Base-by-base conservation (phyloP, 2,113 vertebrate genomes). In the Chamaea fasciata region DNA sequence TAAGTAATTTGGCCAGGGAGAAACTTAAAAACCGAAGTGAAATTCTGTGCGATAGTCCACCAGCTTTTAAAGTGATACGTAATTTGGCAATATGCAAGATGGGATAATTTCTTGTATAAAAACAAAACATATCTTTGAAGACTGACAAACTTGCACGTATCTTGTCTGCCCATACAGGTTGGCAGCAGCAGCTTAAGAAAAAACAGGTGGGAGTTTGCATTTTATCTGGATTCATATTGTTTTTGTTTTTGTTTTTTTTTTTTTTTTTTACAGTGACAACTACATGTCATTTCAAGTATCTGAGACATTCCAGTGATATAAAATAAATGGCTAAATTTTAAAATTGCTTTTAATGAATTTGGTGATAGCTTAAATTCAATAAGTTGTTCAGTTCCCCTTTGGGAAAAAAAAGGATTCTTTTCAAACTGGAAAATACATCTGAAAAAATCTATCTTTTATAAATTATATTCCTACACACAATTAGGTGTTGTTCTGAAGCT, bases 111-210 rank as follows among this genome's bases (percentile, higher is more conserved):
- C 44, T 24, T 62, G 2, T 49, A 44, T 6, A 50, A 87, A 93
- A 88, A 1, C 22, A n/a, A 75, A 68, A 39, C 8, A 17, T 31
- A 6, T 3, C 28, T 79, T 71, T 90, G 44, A 35, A 64, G 28
- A 80, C 0, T 39, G 42, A 28, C 28, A 50, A n/a, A 41, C 39
- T 46, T 65, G 19, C 9, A 47, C 2, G 1, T 33, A 23, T 9
- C 9, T 30, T 85, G 30, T 50, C 26, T 68, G 6, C 49, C 27
- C 22, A 20, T 44, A 20, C 16, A 50, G 14, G 3, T 17, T 70
- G 57, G 23, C 24, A 83, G n/a, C 63, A 92, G 41, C 16, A 77
- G 20, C 12, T 92, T 37, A 71, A 59, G 24, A 56, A 74, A 60
- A 83, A 69, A 6, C 12, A 82, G 18, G 6, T 19, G 35, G 23